Conservation (phyloP, 1,140 invertebrate species). For the Palaemon carinicauda region DNA sequence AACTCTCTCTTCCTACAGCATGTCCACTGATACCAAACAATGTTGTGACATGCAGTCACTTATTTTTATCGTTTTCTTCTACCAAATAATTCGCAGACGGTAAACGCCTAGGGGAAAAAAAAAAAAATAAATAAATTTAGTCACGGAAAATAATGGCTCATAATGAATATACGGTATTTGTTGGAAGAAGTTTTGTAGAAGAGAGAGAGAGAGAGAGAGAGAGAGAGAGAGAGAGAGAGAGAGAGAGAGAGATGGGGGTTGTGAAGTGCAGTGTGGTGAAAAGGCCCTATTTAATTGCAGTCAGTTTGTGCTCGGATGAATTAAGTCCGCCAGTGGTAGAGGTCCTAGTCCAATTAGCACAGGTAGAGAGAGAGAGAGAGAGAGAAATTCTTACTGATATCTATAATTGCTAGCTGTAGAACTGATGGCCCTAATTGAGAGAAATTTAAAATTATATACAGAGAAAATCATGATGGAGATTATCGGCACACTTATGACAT, state of each 20-base stretch:
- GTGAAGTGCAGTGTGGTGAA: neutral
- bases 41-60: too few species aligned
- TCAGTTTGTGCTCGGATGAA: neutral
- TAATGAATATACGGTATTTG: neutral
- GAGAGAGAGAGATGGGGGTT: neutral
- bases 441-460: neutral
- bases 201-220: neutral
- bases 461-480: neutral
- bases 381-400: neutral
- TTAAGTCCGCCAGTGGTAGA: neutral
- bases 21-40: too few species aligned
- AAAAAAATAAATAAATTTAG: neutral
- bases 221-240: neutral
- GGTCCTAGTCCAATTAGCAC: neutral
- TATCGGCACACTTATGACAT: too few species aligned
- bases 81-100: too few species aligned
- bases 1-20: too few species aligned
- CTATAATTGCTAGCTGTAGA: neutral
- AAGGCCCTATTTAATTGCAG: neutral
- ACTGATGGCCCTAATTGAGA: too few species aligned
- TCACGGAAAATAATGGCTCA: neutral
- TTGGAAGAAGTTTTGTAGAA: neutral
- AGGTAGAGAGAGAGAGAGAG: neutral
- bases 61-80: too few species aligned
- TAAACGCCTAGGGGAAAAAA: neutral